These are phyloP conservation scores for Nylanderia fulva DNA, from an alignment of 1,140 invertebrate species.

Conservation along the genomic window DNA sequence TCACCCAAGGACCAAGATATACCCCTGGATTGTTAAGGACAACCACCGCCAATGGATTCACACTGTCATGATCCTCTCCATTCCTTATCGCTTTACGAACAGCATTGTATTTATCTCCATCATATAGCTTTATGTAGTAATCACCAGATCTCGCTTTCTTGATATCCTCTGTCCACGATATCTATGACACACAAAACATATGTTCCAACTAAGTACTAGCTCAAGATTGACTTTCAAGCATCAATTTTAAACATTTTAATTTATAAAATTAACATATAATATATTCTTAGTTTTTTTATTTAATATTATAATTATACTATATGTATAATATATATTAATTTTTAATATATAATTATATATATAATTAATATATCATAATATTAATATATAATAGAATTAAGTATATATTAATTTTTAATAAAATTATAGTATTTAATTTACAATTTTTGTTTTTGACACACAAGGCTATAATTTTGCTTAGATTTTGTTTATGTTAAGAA, in stretches of 20 bases:
- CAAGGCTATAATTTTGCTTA: not conserved
- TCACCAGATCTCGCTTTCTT: conserved; percentile 92
- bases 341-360: too few species aligned
- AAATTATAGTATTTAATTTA: not conserved
- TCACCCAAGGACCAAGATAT: conserved; percentile 96
- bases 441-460: not conserved
- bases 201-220: not conserved
- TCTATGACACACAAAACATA: conserved; percentile 85
- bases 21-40: conserved; percentile 93
- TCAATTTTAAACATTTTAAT: not conserved
- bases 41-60: conserved; percentile 92
- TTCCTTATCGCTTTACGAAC: conserved; percentile 91
- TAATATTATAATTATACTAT: too few species aligned
- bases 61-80: conserved; percentile 88
- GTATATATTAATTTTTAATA: not conserved
- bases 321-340: too few species aligned
- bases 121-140: conserved; percentile 93
- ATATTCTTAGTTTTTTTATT: too few species aligned
- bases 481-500: not conserved
- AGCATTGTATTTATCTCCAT: conserved; percentile 96
- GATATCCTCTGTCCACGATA: conserved; percentile 96
- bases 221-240: not conserved
- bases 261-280: too few species aligned
- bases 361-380: too few species aligned
- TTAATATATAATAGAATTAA: too few species aligned